These are phyloP conservation scores for Porites evermanni DNA, from an alignment of 92 coral and sea anemone species.

Conservation along the genomic window DNA sequence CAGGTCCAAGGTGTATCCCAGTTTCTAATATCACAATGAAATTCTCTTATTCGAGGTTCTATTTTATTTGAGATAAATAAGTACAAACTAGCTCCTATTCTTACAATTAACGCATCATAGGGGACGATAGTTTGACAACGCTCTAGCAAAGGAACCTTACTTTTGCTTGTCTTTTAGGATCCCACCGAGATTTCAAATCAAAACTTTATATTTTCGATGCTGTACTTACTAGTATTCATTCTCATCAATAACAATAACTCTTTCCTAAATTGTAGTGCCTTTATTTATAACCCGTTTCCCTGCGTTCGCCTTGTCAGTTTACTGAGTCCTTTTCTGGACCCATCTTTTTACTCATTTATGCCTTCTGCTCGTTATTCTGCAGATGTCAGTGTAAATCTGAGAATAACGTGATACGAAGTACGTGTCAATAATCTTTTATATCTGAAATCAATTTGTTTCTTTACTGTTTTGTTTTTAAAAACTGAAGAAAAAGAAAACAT, in stretches of 20 bases:
- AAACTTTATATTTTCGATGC: background rate
- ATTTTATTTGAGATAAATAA: background rate
- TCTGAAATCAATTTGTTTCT: background rate
- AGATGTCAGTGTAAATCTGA: constrained; percentile 13
- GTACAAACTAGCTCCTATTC: background rate
- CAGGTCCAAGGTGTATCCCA: background rate
- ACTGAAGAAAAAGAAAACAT: background rate
- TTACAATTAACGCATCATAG: background rate
- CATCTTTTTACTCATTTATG: too few species aligned
- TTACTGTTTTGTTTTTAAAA: background rate
- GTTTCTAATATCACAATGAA: background rate
- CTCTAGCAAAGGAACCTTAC: background rate
- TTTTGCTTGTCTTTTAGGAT: background rate
- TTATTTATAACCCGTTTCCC: too few species aligned
- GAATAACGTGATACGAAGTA: background rate
- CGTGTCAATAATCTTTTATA: background rate
- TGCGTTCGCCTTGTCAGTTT: too few species aligned
- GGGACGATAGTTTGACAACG: background rate
- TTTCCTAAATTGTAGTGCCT: background rate
- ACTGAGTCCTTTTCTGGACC: too few species aligned
- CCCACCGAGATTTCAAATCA: background rate
- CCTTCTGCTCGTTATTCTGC: background rate
- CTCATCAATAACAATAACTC: background rate
- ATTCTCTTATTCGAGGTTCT: background rate
- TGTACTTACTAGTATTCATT: background rate